phyloP scores from a whole-genome alignment of 2,888 invertebrate species.

The Epirrita christyi region DNA sequence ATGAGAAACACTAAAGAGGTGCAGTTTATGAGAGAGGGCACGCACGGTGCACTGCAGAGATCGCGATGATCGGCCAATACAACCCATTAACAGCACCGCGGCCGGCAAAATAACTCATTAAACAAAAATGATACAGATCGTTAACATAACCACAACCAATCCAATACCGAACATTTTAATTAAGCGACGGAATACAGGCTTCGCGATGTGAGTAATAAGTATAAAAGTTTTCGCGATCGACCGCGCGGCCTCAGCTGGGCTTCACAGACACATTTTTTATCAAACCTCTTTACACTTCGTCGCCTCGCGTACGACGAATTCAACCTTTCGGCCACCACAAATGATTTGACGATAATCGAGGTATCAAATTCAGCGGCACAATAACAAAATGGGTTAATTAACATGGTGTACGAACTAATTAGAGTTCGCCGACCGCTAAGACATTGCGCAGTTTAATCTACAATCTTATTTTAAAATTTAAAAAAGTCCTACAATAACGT shows the following conservation, averaged over 20 bases:
- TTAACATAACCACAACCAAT: conserved; percentile 61
- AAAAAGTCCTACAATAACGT: conserved; percentile 33
- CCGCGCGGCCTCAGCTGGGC: conserved; percentile 40
- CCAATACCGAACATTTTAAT: conserved; percentile 79
- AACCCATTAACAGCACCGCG: conserved; percentile 46
- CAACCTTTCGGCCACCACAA: conserved; percentile 48
- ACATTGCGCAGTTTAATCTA: conserved; percentile 36
- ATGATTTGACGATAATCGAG: conserved; percentile 49
- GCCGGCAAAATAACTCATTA: conserved; percentile 72
- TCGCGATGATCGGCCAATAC: conserved; percentile 38
- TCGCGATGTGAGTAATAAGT: conserved; percentile 49
- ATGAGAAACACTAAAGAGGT: conserved; percentile 37
- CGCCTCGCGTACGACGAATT: conserved; percentile 55
- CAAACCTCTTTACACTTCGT: conserved; percentile 56
- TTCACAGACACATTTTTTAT: conserved; percentile 60
- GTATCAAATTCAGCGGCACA: conserved; percentile 43
- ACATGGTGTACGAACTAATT: conserved; percentile 45
- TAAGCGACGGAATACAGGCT: conserved; percentile 60
- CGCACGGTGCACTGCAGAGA: conserved; percentile 19
- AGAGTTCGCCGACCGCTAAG: conserved; percentile 59
- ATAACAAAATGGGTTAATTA: conserved; percentile 49
- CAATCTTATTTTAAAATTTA: conserved; percentile 10
- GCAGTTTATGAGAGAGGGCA: conserved; percentile 33
- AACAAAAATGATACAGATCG: conserved; percentile 79
- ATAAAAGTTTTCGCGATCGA: conserved; percentile 43